Percentiles rank a stretch among this genome's conserved stretches.
Evolutionary conservation across 2,888 invertebrate genomes (phyloP).

Genomic region (Leucoptera coffeella): DNA sequence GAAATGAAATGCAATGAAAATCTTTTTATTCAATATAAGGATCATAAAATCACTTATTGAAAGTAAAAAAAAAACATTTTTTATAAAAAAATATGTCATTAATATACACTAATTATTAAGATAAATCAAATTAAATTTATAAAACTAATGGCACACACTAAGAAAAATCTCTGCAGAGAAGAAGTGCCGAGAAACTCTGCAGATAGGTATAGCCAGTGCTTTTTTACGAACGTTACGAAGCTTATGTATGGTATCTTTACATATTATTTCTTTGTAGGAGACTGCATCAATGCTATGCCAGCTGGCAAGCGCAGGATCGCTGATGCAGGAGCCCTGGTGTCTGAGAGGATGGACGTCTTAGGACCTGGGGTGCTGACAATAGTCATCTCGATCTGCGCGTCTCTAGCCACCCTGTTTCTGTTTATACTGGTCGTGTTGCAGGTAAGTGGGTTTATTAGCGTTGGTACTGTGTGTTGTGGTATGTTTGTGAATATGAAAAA

Average conservation of each 20-base stretch:
- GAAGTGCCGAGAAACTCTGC: too few species aligned
- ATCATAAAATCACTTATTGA: too few species aligned
- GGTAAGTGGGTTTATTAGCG: conserved; percentile 40
- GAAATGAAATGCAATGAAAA: too few species aligned
- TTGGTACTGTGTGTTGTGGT: too few species aligned
- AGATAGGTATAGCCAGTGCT: conserved; percentile 2
- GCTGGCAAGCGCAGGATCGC: conserved; percentile 70
- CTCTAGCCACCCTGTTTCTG: conserved; percentile 63
- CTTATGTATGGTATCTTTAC: conserved; percentile 1
- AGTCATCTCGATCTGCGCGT: conserved; percentile 63
- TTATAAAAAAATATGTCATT: too few species aligned
- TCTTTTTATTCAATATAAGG: too few species aligned
- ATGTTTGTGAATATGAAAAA: too few species aligned
- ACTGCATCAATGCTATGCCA: conserved; percentile 66
- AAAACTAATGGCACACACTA: too few species aligned
- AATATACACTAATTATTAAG: too few species aligned
- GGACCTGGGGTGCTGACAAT: conserved; percentile 60
- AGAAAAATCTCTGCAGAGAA: too few species aligned
- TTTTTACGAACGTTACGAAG: conserved; percentile 1
- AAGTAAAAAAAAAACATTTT: too few species aligned
- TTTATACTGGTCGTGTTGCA: conserved; percentile 66
- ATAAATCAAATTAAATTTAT: too few species aligned
- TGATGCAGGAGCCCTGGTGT: conserved; percentile 41
- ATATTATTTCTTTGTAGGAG: conserved; percentile 35
- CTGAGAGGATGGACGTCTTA: conserved; percentile 29